These are phyloP conservation scores for Pammene aurita DNA, from an alignment of 2,888 invertebrate genomes.

Conservation along the genomic window DNA sequence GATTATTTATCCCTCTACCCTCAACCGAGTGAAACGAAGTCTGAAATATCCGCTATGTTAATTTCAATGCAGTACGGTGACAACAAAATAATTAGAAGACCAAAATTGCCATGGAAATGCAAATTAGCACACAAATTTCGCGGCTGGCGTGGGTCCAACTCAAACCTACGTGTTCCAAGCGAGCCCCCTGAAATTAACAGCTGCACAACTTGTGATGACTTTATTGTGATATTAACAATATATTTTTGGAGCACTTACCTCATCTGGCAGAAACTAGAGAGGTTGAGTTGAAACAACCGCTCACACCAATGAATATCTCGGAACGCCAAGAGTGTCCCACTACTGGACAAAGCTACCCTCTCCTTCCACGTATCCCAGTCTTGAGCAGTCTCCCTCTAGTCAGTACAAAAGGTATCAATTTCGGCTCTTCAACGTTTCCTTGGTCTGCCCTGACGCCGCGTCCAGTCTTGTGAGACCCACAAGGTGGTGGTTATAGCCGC, in stretches of 20 bases:
- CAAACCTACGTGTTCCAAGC: conserved; percentile 16
- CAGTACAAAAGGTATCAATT: too few relatives aligned
- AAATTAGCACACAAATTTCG: conserved; percentile 31
- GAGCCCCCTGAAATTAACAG: conserved; percentile 11
- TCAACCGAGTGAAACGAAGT: neutral
- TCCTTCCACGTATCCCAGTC: too few relatives aligned
- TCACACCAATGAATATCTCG: too few relatives aligned
- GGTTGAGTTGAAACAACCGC: too few relatives aligned
- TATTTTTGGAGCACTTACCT: neutral
- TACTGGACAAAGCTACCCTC: too few relatives aligned
- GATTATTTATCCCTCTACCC: neutral
- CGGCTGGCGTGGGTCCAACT: conserved; percentile 26
- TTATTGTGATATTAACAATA: neutral
- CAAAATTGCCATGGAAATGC: conserved; percentile 30
- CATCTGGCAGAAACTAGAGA: too few relatives aligned
- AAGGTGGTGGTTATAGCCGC: too few relatives aligned
- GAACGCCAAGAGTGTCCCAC: too few relatives aligned
- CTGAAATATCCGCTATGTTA: conserved; percentile 14
- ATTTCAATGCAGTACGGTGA: conserved; percentile 20
- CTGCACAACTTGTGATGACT: conserved; percentile 5
- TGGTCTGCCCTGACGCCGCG: too few relatives aligned
- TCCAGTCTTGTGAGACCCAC: too few relatives aligned
- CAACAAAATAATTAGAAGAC: conserved; percentile 31
- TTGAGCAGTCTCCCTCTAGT: too few relatives aligned
- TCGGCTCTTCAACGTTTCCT: too few relatives aligned